phyloP scores from a whole-genome alignment of 2,113 vertebrate species.

The Ondatra zibethicus region DNA sequence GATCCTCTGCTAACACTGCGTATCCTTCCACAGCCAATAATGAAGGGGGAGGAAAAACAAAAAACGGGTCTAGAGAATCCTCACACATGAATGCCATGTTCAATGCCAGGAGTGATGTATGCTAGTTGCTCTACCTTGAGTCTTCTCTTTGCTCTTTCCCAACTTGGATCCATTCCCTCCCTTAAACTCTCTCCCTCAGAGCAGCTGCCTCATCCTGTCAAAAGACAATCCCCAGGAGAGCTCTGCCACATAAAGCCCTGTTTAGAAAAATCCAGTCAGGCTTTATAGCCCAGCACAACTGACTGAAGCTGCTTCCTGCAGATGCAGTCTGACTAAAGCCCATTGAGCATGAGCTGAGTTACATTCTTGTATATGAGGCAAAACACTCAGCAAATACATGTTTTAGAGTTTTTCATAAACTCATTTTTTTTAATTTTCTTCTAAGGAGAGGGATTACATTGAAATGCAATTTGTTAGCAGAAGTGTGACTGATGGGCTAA shows the following conservation, averaged over 20 bases:
- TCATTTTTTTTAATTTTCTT: constrained; percentile 20
- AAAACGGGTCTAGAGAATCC: background rate
- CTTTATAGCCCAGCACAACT: background rate
- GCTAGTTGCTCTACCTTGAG: constrained; percentile 6
- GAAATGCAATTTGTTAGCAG: background rate
- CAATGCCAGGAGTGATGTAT: background rate
- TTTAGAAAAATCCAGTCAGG: constrained; percentile 70
- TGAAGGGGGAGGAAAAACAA: background rate
- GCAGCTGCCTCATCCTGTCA: background rate
- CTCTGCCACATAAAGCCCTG: constrained; percentile 47
- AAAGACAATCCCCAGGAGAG: constrained; percentile 32
- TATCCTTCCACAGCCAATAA: background rate
- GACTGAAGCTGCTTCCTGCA: background rate
- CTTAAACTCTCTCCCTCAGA: constrained; percentile 44
- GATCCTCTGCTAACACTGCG: background rate
- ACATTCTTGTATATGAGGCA: background rate
- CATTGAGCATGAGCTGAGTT: background rate
- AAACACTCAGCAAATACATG: background rate
- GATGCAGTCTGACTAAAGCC: background rate
- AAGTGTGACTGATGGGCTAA: background rate
- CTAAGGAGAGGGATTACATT: background rate
- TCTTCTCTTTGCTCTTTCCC: background rate
- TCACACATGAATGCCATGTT: background rate
- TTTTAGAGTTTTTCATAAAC: background rate
- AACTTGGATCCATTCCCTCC: background rate